Conservation (phyloP, 2,888 invertebrate genomes). For the Drosophila setosimentum region DNA sequence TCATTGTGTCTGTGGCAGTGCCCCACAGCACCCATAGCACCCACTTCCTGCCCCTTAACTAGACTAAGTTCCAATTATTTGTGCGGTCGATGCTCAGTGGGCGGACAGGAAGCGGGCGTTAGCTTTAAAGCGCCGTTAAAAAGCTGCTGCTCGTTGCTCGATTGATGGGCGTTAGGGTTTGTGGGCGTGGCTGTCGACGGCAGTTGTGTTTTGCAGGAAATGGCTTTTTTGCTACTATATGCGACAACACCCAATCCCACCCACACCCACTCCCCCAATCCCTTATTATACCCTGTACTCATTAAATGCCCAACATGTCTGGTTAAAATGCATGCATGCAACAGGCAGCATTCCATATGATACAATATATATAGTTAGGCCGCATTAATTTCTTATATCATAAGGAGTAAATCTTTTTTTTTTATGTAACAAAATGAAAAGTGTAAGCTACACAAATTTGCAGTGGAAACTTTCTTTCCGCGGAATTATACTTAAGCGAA, state of each 20-base stretch:
- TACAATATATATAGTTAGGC: background rate
- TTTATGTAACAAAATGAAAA: too few relatives aligned
- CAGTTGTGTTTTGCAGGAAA: slow-evolving; percentile 77
- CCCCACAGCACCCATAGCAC: background rate
- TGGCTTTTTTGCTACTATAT: slow-evolving; percentile 71
- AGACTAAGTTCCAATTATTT: slow-evolving; percentile 80
- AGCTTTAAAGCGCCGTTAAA: slow-evolving; percentile 51
- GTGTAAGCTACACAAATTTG: too few relatives aligned
- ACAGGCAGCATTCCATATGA: slow-evolving; percentile 14
- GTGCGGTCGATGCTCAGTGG: slow-evolving; percentile 74
- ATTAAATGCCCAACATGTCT: slow-evolving; percentile 12
- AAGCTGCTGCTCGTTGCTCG: slow-evolving; percentile 18
- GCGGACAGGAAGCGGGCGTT: slow-evolving; percentile 37
- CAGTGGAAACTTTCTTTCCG: background rate
- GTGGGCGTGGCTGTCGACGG: slow-evolving; percentile 57
- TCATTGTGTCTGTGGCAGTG: slow-evolving; percentile 71
- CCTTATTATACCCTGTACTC: slow-evolving; percentile 55
- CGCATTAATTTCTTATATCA: background rate
- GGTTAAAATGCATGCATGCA: slow-evolving; percentile 14
- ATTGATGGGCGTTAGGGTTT: slow-evolving; percentile 17
- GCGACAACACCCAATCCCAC: slow-evolving; percentile 25
- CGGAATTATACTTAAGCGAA: background rate
- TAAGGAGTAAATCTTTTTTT: too few relatives aligned
- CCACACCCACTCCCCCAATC: slow-evolving; percentile 16
- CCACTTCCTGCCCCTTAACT: slow-evolving; percentile 39